Evolutionary conservation across 1,140 invertebrate species (phyloP), one percentile per base, ranked within the genome.

Genomic region (Agrypnia vestita): DNA sequence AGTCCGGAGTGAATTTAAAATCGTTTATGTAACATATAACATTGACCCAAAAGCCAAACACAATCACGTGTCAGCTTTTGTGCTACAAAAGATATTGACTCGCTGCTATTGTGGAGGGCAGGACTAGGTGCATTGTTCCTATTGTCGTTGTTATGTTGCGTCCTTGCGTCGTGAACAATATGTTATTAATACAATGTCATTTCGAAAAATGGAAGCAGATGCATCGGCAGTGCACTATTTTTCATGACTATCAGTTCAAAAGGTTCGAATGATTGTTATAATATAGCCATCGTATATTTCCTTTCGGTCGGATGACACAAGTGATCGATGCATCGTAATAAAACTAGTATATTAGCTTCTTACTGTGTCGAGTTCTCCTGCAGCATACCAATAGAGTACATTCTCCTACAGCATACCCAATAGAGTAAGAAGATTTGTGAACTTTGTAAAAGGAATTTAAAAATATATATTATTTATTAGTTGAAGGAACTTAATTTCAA

Each of bases 11-110:
- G 47, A 35, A 73, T 73, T 73, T 43, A 73, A 73, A 73, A 73
- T 73, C 69, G 47, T 73, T 73, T 73, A 73, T 55, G 64, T 69
- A 69, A 73, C 51, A 21, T 73, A 47, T 55, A 73, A 35, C 69
- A n/a, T 43, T 73, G 47, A 55, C 51, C 69, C 47, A 73, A 73
- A 73, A 19, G 69, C 51, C 51, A 73, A 73, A 73, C 69, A 73
- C 69, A 73, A 73, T 73, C 69, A 51, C 1, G 9, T 4, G 12
- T 53, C 49, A 35, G n/a, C 69, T 25, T 53, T 69, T 69, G 64
- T 73, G 43, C 13, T 8, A 55, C 69, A 35, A 71, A 49, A 73
- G 69, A 73, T 73, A 73, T 73, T 73, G 69, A 73, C 69, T 73
- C 49, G 3, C 17, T 17, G 6, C 69, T 49, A 53, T 73, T 73